These are phyloP conservation scores for Eptatretus atami DNA, from an alignment of 2,797 vertebrate species.

Conservation along the genomic window DNA sequence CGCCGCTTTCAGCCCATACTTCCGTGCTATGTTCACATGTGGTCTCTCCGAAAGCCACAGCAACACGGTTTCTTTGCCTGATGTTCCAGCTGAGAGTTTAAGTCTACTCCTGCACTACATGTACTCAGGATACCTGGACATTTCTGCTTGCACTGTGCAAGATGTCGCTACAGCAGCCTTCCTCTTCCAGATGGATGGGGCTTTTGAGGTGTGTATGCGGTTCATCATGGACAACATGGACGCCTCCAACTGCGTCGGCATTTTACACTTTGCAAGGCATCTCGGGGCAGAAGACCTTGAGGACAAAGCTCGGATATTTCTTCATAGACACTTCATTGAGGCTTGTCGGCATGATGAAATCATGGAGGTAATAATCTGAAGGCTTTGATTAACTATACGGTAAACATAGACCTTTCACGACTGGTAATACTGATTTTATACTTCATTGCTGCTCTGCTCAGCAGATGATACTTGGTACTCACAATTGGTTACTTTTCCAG, in stretches of 20 bases:
- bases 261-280: constrained; percentile 61
- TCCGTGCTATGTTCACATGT: constrained; percentile 86
- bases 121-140: constrained; percentile 39
- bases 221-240: constrained; percentile 91
- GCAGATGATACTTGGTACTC: too few species aligned
- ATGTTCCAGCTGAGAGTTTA: constrained; percentile 44
- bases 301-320: constrained; percentile 34
- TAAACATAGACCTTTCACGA: too few species aligned
- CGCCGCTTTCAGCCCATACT: constrained; percentile 84
- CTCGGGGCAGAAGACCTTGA: constrained; percentile 61
- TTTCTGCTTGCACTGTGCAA: constrained; percentile 46
- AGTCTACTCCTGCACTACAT: constrained; percentile 43
- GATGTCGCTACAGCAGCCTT: constrained; percentile 47
- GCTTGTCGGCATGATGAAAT: constrained; percentile 65
- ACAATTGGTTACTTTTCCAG: constrained; percentile 8
- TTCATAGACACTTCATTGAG: constrained; percentile 56
- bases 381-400: too few species aligned
- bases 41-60: constrained; percentile 45
- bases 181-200: constrained; percentile 73
- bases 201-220: constrained; percentile 35
- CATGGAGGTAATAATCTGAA: constrained; percentile 27
- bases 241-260: constrained; percentile 60
- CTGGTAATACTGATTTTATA: too few species aligned
- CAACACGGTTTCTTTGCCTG: constrained; percentile 36
- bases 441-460: too few species aligned